Conservation (phyloP, 2,797 vertebrate species). For the Parauchenoglanis ngamensis region DNA sequence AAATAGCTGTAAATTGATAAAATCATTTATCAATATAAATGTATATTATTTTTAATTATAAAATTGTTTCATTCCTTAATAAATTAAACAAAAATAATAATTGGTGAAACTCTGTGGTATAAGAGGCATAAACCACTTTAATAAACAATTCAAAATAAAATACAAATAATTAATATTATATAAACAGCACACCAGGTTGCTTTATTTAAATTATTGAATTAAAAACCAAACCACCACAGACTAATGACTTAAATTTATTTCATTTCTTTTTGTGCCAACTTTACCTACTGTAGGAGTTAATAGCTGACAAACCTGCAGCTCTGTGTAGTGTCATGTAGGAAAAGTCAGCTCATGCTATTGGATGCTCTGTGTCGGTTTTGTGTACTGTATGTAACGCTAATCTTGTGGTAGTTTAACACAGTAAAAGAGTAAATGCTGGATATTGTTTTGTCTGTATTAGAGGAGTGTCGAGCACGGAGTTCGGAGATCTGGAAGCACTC, state of each 20-base stretch:
- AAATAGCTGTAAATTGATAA: neutral
- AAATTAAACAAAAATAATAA: neutral
- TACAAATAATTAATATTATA: too few species aligned
- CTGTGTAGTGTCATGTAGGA: neutral
- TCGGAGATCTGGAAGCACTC: conserved; percentile 79
- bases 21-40: too few species aligned
- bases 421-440: neutral
- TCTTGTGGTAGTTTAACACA: neutral
- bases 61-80: neutral
- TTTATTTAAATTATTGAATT: too few species aligned
- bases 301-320: neutral
- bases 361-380: neutral
- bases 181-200: too few species aligned
- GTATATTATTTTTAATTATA: too few species aligned
- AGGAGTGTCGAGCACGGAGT: conserved; percentile 86
- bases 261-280: too few species aligned
- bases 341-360: neutral
- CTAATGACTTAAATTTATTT: too few species aligned
- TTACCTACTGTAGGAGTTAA: neutral
- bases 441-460: conserved; percentile 58
- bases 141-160: too few species aligned
- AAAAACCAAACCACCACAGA: too few species aligned
- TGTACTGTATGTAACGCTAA: too few species aligned
- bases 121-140: neutral
- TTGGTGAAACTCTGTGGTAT: neutral